Evolutionary conservation across 2,113 vertebrate genomes (phyloP).

Genomic region (Chunga burmeisteri): DNA sequence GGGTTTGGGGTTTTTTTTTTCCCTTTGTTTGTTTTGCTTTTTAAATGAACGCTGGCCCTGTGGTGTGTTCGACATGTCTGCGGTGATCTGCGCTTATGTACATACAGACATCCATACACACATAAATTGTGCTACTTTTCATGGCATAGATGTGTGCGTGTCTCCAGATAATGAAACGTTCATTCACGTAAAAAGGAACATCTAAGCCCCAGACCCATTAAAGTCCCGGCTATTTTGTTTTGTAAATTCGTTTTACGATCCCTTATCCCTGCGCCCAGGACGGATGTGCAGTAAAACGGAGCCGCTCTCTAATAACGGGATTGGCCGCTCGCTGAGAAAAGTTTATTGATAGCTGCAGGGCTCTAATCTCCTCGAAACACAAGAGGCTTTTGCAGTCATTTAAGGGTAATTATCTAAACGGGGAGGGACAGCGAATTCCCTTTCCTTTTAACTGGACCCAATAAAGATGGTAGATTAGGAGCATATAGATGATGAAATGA

Average conservation of each 20-base stretch:
- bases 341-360: slow-evolving; percentile 84
- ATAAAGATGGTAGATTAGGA: slow-evolving; percentile 82
- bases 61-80: neutral
- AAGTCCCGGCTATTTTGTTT: neutral
- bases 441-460: slow-evolving; percentile 79
- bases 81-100: too few relatives aligned
- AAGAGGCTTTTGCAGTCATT: slow-evolving; percentile 82
- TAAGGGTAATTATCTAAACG: slow-evolving; percentile 84
- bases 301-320: slow-evolving; percentile 66
- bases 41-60: neutral
- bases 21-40: accelerated
- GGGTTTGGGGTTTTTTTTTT: neutral
- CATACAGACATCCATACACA: accelerated
- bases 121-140: neutral
- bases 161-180: neutral
- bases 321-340: slow-evolving; percentile 75
- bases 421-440: slow-evolving; percentile 76
- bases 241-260: slow-evolving; percentile 49
- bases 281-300: slow-evolving; percentile 64
- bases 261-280: slow-evolving; percentile 59
- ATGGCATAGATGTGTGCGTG: neutral
- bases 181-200: neutral
- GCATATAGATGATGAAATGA: slow-evolving; percentile 67
- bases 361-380: slow-evolving; percentile 90
- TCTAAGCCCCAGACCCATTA: neutral